Conservation (phyloP, 53 echinoderm and acorn worm genomes). For the Echinarachnius parma region DNA sequence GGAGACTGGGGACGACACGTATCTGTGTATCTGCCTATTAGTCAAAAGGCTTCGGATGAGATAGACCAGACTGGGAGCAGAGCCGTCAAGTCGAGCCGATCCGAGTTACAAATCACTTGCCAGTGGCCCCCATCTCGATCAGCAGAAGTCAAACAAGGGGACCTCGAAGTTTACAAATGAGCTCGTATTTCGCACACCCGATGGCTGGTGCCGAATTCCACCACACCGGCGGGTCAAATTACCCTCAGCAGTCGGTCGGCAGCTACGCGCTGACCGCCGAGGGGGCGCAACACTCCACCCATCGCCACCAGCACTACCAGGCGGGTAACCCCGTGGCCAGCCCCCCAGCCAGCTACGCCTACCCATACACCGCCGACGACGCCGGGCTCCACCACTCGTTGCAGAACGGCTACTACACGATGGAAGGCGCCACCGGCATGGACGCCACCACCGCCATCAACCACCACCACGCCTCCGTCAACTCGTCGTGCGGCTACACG, state of each 20-base stretch:
- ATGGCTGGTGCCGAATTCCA: conserved; percentile 55
- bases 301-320: conserved; percentile 48
- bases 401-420: conserved; percentile 47
- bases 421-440: conserved; percentile 50
- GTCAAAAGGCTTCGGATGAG: conserved; percentile 37
- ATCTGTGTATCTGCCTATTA: conserved; percentile 46
- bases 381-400: conserved; percentile 29
- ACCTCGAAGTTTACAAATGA: conserved; percentile 49
- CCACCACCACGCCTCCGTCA: conserved; percentile 39
- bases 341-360: conserved; percentile 52
- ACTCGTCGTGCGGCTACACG: conserved; percentile 32
- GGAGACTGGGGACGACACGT: conserved; percentile 7
- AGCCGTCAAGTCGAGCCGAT: conserved; percentile 37
- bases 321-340: conserved; percentile 46
- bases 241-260: conserved; percentile 46
- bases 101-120: conserved; percentile 50
- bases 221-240: conserved; percentile 48
- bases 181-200: conserved; percentile 53
- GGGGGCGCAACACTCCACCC: conserved; percentile 41
- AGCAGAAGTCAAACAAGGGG: conserved; percentile 18
- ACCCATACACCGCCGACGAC: conserved; percentile 38
- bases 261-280: conserved; percentile 47
- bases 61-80: conserved; percentile 21
- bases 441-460: conserved; percentile 36
- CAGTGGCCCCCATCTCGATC: conserved; percentile 35